Evolutionary conservation across 1,140 invertebrate genomes (phyloP).

Genomic region (Coenobita brevimanus): DNA sequence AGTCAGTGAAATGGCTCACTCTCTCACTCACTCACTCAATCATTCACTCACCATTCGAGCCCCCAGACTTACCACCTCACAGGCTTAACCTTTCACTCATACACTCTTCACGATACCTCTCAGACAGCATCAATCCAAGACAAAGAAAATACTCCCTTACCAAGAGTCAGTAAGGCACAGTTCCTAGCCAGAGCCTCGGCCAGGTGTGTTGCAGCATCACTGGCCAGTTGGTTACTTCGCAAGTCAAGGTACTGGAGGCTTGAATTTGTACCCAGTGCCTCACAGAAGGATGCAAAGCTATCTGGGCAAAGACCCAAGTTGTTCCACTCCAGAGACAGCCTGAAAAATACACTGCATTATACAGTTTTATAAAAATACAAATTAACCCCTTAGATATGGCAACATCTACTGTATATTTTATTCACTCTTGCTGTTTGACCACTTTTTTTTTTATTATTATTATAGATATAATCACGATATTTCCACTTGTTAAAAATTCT

Average conservation of each 20-base stretch:
- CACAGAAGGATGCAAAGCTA: constrained; percentile 51
- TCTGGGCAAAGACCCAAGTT: constrained; percentile 37
- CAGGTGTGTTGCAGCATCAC: constrained; percentile 27
- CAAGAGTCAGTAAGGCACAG: constrained; percentile 10
- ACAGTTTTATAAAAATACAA: too few relatives aligned
- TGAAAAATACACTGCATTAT: too few relatives aligned
- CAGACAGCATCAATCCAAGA: not conserved
- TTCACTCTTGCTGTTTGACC: too few relatives aligned
- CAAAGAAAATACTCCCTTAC: not conserved
- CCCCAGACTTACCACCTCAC: too few relatives aligned
- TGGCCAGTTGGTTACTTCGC: constrained; percentile 47
- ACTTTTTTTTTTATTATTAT: too few relatives aligned
- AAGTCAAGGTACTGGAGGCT: constrained; percentile 35
- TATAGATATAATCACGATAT: too few relatives aligned
- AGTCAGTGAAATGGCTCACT: too few relatives aligned
- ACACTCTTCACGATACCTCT: not conserved
- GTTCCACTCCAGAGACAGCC: constrained; percentile 54
- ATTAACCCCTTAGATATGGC: too few relatives aligned
- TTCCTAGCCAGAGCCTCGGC: constrained; percentile 35
- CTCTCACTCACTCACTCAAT: too few relatives aligned
- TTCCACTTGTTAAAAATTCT: too few relatives aligned
- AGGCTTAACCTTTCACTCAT: not conserved
- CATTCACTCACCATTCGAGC: too few relatives aligned
- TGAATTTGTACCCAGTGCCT: constrained; percentile 28
- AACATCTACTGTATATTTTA: too few relatives aligned